These are phyloP conservation scores for Tribolium castaneum DNA, from an alignment of 1,140 invertebrate genomes.

Conservation along the genomic window DNA sequence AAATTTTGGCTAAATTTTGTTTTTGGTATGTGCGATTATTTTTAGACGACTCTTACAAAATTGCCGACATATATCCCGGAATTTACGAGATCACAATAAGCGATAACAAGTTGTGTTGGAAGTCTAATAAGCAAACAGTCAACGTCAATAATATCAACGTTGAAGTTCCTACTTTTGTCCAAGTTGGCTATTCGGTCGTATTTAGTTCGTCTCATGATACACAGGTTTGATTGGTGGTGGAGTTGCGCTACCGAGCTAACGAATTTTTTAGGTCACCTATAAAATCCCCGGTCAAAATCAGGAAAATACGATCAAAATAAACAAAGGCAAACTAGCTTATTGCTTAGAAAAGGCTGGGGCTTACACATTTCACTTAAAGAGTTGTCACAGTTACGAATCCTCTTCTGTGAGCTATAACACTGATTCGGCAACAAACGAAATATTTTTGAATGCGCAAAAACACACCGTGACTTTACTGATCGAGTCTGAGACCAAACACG, in stretches of 20 bases:
- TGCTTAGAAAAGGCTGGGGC: constrained; percentile 77
- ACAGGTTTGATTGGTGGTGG: constrained; percentile 62
- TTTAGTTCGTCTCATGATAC: constrained; percentile 79
- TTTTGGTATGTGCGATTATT: no score
- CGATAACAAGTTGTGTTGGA: constrained; percentile 80
- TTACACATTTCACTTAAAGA: constrained; percentile 81
- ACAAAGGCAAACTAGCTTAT: constrained; percentile 63
- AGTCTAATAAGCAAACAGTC: constrained; percentile 71
- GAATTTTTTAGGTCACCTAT: constrained; percentile 50
- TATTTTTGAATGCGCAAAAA: constrained; percentile 61
- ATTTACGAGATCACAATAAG: constrained; percentile 80
- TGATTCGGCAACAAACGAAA: constrained; percentile 58
- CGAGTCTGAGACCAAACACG: constrained; percentile 55
- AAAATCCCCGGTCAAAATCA: constrained; percentile 45
- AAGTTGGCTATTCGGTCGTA: constrained; percentile 79
- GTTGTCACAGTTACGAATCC: constrained; percentile 84
- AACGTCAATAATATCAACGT: constrained; percentile 75
- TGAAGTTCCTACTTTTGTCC: constrained; percentile 76
- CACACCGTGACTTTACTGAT: constrained; percentile 60
- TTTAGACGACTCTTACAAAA: constrained; percentile 78
- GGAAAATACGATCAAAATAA: constrained; percentile 45
- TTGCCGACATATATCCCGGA: constrained; percentile 83
- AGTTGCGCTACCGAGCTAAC: no score
- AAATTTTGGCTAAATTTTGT: no score
- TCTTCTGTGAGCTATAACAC: constrained; percentile 65